Percentiles rank a stretch among this genome's conserved stretches.
phyloP scores from a whole-genome alignment of 2,113 vertebrate species.

The Apteryx mantelli region DNA sequence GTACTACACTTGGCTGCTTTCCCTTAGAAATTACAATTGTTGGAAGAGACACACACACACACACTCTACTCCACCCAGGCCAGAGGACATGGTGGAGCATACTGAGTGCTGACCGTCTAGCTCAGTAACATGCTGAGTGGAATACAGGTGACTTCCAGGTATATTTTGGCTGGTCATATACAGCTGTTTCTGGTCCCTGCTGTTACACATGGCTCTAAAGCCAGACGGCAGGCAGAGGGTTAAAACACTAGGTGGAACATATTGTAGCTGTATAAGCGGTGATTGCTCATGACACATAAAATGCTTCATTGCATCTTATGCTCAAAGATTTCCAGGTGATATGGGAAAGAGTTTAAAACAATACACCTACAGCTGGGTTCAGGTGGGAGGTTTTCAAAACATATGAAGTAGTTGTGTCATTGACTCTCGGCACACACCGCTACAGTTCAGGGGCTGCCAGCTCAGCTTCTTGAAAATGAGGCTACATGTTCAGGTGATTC shows the following conservation, averaged over 20 bases:
- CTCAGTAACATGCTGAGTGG: not conserved
- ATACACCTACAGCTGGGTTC: not conserved
- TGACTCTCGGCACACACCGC: not conserved
- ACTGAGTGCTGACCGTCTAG: not conserved
- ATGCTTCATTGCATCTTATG: not conserved
- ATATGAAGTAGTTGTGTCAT: not conserved
- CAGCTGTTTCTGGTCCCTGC: not conserved
- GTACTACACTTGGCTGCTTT: constrained; percentile 7
- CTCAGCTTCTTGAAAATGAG: not conserved
- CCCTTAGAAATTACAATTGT: not conserved
- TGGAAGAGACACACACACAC: not conserved
- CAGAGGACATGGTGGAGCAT: not conserved
- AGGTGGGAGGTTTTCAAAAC: not conserved
- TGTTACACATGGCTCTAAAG: not conserved
- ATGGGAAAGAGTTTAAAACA: not conserved
- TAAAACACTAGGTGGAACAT: not conserved
- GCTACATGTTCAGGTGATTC: not conserved
- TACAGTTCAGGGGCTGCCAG: not conserved
- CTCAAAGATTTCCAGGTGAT: not conserved
- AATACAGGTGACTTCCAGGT: not conserved
- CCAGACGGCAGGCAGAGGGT: not conserved
- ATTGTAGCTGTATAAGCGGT: not conserved
- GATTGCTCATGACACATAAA: not conserved
- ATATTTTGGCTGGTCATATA: not conserved
- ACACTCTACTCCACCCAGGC: not conserved